A percentile compares a stretch with the other conserved stretches of the same genome.
Evolutionary conservation across 2,888 invertebrate genomes (phyloP).

Genomic region (Pandemis corylana): DNA sequence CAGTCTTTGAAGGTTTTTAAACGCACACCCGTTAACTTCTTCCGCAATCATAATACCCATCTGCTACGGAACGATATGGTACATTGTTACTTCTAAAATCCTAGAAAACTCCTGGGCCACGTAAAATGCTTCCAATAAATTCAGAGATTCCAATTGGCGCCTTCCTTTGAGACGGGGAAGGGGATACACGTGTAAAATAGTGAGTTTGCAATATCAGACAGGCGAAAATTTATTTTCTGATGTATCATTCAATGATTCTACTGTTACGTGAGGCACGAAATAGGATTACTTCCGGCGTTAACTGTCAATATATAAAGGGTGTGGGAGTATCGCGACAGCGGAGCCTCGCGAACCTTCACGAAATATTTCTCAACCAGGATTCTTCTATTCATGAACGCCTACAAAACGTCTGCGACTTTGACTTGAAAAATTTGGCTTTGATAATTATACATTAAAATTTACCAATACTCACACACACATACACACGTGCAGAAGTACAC

Average conservation of each 20-base stretch:
- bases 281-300: conserved; percentile 19
- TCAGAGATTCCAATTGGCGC: conserved; percentile 1
- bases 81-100: neutral
- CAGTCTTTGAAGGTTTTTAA: too few species aligned
- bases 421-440: too few species aligned
- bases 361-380: neutral
- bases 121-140: neutral
- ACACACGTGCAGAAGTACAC: too few species aligned
- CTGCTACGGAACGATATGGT: too few species aligned
- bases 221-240: conserved; percentile 15
- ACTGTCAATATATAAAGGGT: conserved; percentile 7
- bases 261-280: conserved; percentile 14
- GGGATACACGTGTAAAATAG: conserved; percentile 2
- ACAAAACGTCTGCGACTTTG: too few species aligned
- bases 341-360: too few species aligned
- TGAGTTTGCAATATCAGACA: conserved; percentile 8
- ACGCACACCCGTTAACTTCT: too few species aligned
- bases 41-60: too few species aligned
- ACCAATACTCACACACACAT: too few species aligned
- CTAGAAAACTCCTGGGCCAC: neutral
- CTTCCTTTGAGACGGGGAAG: neutral
- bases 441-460: too few species aligned
- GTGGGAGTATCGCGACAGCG: neutral
- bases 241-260: conserved; percentile 12
- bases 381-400: neutral